Evolutionary conservation across 2,797 vertebrate genomes (phyloP).

Genomic region (Darevskia nairensis): DNA sequence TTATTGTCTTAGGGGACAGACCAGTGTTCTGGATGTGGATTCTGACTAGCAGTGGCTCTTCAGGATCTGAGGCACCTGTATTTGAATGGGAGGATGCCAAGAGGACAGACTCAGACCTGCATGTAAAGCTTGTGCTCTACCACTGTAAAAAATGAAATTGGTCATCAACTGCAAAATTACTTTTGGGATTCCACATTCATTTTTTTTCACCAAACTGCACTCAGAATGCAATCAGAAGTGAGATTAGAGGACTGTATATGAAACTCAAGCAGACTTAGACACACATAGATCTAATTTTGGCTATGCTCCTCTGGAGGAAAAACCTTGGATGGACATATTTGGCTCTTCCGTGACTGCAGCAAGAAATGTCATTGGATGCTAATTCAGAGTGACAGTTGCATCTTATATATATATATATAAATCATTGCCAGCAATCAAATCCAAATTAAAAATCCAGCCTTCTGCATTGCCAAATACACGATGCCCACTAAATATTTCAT

Average conservation of each 20-base stretch:
- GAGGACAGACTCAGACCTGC: no score
- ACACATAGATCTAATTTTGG: not conserved
- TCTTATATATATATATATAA: slow-evolving; percentile 82
- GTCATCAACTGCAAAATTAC: not conserved
- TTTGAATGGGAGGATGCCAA: no score
- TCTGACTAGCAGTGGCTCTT: not conserved
- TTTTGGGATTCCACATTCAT: slow-evolving; percentile 11
- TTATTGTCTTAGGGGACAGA: no score
- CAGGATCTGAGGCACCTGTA: not conserved
- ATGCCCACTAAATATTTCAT: slow-evolving; percentile 80
- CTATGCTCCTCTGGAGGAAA: slow-evolving; percentile 1
- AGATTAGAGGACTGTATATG: not conserved
- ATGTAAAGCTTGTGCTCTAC: no score
- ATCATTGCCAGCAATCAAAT: slow-evolving; percentile 74
- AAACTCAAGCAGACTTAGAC: not conserved
- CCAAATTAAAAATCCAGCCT: slow-evolving; percentile 79
- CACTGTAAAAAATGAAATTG: not conserved
- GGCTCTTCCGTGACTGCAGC: slow-evolving; percentile 78
- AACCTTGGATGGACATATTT: slow-evolving; percentile 35
- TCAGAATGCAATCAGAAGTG: slow-evolving; percentile 22
- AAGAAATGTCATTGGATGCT: slow-evolving; percentile 69
- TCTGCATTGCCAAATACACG: slow-evolving; percentile 59
- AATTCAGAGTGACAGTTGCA: slow-evolving; percentile 78
- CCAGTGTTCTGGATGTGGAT: not conserved
- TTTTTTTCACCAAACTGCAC: not conserved